A percentile compares a stretch with the other conserved stretches of the same genome.
phyloP scores from a whole-genome alignment of 2,113 vertebrate genomes.

The Onychostruthus taczanowskii region DNA sequence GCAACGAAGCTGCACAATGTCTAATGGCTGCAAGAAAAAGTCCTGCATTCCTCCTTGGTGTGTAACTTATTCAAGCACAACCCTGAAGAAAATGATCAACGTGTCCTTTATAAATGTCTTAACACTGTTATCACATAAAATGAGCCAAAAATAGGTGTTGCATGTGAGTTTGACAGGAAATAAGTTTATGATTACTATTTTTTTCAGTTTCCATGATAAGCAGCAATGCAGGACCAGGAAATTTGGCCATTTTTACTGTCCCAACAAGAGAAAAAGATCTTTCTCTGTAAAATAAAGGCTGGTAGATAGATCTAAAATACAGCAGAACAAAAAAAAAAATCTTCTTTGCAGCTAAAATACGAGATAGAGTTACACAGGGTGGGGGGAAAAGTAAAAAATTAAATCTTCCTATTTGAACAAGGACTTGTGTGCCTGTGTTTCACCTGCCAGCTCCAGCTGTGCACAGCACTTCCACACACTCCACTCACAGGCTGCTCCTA shows the following conservation, averaged over 20 bases:
- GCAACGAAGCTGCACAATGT: neutral
- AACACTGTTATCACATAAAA: neutral
- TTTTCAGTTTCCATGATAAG: neutral
- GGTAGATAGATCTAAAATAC: neutral
- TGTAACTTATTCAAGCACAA: neutral
- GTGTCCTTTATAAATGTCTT: neutral
- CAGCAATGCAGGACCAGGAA: neutral
- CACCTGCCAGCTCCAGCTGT: conserved; percentile 32
- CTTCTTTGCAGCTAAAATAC: neutral
- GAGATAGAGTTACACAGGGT: neutral
- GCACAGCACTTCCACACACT: neutral
- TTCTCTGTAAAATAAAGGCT: neutral
- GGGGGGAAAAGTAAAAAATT: neutral
- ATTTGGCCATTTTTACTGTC: neutral
- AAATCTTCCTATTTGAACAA: neutral
- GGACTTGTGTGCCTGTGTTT: neutral
- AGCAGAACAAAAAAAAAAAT: neutral
- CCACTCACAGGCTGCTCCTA: neutral
- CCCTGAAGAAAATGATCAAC: neutral
- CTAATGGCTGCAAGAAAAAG: neutral
- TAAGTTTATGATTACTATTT: neutral
- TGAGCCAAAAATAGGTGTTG: neutral
- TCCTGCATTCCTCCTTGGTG: neutral
- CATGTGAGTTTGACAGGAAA: neutral
- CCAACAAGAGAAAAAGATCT: neutral